Evolutionary conservation across 2,888 invertebrate genomes (phyloP).

Genomic region (Plebejus argus): DNA sequence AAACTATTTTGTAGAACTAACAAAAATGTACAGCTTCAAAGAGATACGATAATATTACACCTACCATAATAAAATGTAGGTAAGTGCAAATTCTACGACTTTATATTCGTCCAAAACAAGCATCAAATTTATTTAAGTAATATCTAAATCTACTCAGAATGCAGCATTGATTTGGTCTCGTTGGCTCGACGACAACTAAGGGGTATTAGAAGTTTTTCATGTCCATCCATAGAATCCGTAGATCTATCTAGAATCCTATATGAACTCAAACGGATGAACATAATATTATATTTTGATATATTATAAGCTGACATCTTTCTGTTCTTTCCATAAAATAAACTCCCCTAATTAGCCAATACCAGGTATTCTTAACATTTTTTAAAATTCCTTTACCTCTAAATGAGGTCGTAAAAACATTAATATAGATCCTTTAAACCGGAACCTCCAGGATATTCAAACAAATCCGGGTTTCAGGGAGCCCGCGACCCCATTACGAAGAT

Average conservation of each 20-base stretch:
- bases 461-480: constrained; percentile 48
- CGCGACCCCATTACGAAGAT: constrained; percentile 50
- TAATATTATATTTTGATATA: too few relatives aligned
- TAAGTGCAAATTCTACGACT: neutral
- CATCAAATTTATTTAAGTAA: neutral
- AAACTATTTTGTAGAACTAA: constrained; percentile 31
- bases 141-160: neutral
- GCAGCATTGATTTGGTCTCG: too few relatives aligned
- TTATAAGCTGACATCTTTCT: too few relatives aligned
- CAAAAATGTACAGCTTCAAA: neutral
- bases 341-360: neutral
- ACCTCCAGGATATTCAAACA: constrained; percentile 45
- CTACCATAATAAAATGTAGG: neutral
- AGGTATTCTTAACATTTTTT: neutral
- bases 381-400: neutral
- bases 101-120: neutral
- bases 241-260: too few relatives aligned
- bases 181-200: too few relatives aligned
- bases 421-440: neutral
- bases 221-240: too few relatives aligned
- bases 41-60: neutral
- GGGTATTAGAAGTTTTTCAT: too few relatives aligned
- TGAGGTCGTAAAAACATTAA: neutral
- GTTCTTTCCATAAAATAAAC: too few relatives aligned
- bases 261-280: too few relatives aligned